Evolutionary conservation across 2,888 invertebrate genomes (phyloP).

Genomic region (Ariolimax columbianus): DNA sequence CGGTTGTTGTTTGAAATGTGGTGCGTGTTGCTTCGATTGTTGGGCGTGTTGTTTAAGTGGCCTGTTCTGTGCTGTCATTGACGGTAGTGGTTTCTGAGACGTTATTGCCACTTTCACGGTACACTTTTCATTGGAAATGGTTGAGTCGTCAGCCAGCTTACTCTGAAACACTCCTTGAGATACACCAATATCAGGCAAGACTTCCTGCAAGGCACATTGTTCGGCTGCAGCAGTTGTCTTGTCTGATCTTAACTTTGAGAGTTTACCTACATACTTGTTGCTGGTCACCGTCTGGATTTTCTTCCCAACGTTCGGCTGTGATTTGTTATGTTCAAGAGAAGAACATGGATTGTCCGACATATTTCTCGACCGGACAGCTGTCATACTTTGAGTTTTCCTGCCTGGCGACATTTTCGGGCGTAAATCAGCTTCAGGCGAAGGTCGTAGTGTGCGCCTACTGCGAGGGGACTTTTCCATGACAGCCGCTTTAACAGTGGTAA

Average conservation of each 20-base stretch:
- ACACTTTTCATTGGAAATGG: background rate
- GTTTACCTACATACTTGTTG: background rate
- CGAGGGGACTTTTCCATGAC: no score
- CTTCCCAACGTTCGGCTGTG: background rate
- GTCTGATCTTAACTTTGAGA: background rate
- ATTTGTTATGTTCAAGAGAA: background rate
- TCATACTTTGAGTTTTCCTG: background rate
- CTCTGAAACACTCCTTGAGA: background rate
- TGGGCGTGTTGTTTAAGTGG: background rate
- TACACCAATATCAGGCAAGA: background rate
- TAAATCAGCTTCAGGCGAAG: background rate
- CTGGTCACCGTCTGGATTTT: background rate
- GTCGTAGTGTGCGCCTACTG: no score
- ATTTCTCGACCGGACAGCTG: background rate
- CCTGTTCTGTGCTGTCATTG: background rate
- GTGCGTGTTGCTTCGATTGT: no score
- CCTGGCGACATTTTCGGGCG: background rate
- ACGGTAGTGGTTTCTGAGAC: background rate
- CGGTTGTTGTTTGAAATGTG: background rate
- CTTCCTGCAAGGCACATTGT: background rate
- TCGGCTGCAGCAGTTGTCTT: background rate
- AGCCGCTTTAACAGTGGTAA: background rate
- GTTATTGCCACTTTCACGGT: background rate
- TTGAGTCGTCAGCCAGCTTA: background rate
- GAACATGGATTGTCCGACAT: no score